Evolutionary conservation across 2,888 invertebrate genomes (phyloP).

Genomic region (Drosophila siamana): DNA sequence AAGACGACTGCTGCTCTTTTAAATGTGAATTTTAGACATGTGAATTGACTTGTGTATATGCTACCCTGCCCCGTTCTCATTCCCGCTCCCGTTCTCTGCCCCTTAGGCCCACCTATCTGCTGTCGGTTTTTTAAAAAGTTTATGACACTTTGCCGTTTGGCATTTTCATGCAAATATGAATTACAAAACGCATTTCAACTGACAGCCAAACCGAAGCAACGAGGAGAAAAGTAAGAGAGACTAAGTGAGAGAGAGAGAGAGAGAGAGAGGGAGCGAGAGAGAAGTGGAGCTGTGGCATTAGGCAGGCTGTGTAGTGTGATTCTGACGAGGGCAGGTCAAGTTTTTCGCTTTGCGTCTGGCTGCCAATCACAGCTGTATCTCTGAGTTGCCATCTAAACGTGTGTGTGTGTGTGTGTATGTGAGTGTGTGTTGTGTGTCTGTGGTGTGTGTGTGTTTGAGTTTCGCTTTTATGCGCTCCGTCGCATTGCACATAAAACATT

Average conservation of each 20-base stretch:
- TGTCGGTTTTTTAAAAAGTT: slow-evolving; percentile 48
- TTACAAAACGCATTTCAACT: slow-evolving; percentile 67
- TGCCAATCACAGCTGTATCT: slow-evolving; percentile 60
- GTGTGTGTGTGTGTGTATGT: slow-evolving; percentile 4
- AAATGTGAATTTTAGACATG: slow-evolving; percentile 55
- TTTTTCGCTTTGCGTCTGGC: slow-evolving; percentile 30
- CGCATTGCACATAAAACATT: slow-evolving; percentile 78
- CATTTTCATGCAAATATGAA: slow-evolving; percentile 68
- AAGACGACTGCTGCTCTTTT: slow-evolving; percentile 29
- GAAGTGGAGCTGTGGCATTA: neutral
- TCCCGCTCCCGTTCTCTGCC: neutral
- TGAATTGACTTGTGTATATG: slow-evolving; percentile 42
- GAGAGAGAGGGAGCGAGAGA: neutral
- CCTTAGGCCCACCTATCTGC: neutral
- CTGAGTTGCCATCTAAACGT: slow-evolving; percentile 26
- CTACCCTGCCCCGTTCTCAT: slow-evolving; percentile 15
- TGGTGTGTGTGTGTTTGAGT: slow-evolving; percentile 14
- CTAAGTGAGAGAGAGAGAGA: no score
- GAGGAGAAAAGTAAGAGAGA: neutral
- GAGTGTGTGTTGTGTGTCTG: slow-evolving; percentile 9
- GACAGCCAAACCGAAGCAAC: slow-evolving; percentile 26
- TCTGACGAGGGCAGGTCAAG: slow-evolving; percentile 60
- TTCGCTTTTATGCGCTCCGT: slow-evolving; percentile 41
- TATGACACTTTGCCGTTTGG: slow-evolving; percentile 67
- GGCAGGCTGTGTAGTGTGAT: neutral